These are phyloP conservation scores for Psophia crepitans DNA, from an alignment of 2,113 vertebrate genomes.

Conservation along the genomic window DNA sequence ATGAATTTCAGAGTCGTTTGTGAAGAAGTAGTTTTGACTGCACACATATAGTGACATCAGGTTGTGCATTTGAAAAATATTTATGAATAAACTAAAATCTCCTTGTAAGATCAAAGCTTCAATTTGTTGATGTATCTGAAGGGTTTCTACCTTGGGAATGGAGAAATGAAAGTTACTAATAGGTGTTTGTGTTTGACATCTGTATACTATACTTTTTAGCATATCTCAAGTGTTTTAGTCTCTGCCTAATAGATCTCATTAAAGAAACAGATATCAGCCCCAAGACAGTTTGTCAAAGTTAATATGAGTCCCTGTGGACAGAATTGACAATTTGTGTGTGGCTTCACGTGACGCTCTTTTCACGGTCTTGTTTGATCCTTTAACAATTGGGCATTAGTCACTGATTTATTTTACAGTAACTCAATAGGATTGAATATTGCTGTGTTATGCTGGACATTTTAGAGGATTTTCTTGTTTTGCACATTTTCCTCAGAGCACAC, in stretches of 20 bases:
- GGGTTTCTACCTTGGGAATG: slow-evolving; percentile 19
- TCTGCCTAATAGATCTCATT: slow-evolving; percentile 80
- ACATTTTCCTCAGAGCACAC: slow-evolving; percentile 39
- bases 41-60: not conserved
- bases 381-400: slow-evolving; percentile 73
- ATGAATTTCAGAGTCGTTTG: not conserved
- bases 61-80: not conserved
- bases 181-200: slow-evolving; percentile 75
- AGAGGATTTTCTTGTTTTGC: slow-evolving; percentile 53
- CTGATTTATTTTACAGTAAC: slow-evolving; percentile 75
- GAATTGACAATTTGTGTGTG: slow-evolving; percentile 73
- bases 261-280: slow-evolving; percentile 78
- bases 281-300: slow-evolving; percentile 81
- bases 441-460: slow-evolving; percentile 41
- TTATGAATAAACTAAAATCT: slow-evolving; percentile 56
- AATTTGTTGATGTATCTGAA: slow-evolving; percentile 27
- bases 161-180: slow-evolving; percentile 72
- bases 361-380: slow-evolving; percentile 71
- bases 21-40: not conserved
- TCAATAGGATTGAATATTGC: slow-evolving; percentile 59
- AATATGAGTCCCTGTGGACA: slow-evolving; percentile 73
- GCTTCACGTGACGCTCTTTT: slow-evolving; percentile 62
- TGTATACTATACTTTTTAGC: slow-evolving; percentile 76
- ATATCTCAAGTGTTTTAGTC: slow-evolving; percentile 74
- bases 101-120: slow-evolving; percentile 27